Percentiles rank a stretch among this genome's conserved stretches.
Conservation (phyloP, 2,888 invertebrate species). For the Drosophila austrosaltans region DNA sequence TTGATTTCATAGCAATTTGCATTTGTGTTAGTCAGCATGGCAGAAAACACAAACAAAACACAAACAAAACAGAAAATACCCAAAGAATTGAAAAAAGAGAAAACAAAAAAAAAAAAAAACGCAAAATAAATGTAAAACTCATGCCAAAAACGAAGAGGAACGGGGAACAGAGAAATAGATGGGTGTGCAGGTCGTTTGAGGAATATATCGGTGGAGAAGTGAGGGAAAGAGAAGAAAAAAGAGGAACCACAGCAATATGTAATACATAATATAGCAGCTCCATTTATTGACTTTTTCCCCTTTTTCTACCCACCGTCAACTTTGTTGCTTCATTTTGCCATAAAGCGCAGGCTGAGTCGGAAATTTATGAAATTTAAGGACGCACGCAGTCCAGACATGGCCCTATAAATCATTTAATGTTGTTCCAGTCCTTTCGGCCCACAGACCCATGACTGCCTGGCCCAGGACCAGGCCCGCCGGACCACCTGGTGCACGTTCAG, state of each 20-base stretch:
- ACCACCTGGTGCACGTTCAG: conserved; percentile 54
- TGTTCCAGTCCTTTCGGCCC: conserved; percentile 38
- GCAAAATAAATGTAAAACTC: conserved; percentile 31
- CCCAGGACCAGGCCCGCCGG: background rate
- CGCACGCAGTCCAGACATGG: conserved; percentile 59
- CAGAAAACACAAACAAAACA: background rate
- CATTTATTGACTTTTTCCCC: conserved; percentile 48
- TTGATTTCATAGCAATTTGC: conserved; percentile 52
- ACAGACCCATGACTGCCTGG: conserved; percentile 1
- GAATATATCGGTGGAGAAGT: background rate
- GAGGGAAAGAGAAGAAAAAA: background rate
- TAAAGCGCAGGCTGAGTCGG: conserved; percentile 51
- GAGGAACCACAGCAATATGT: conserved; percentile 37
- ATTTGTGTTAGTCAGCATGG: conserved; percentile 17
- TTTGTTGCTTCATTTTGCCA: conserved; percentile 52
- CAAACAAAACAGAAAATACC: background rate
- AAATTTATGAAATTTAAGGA: conserved; percentile 65
- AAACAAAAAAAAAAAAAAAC: background rate
- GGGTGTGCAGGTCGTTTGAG: background rate
- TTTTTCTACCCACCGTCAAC: conserved; percentile 27
- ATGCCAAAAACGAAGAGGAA: conserved; percentile 12
- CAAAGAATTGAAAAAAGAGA: conserved; percentile 2
- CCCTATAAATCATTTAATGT: conserved; percentile 69
- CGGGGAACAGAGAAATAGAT: background rate
- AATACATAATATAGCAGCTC: conserved; percentile 35